Percentiles rank a stretch among this genome's conserved stretches.
These are phyloP conservation scores for Drosophila burlai DNA, from an alignment of 1,140 invertebrate species.

Conservation along the genomic window DNA sequence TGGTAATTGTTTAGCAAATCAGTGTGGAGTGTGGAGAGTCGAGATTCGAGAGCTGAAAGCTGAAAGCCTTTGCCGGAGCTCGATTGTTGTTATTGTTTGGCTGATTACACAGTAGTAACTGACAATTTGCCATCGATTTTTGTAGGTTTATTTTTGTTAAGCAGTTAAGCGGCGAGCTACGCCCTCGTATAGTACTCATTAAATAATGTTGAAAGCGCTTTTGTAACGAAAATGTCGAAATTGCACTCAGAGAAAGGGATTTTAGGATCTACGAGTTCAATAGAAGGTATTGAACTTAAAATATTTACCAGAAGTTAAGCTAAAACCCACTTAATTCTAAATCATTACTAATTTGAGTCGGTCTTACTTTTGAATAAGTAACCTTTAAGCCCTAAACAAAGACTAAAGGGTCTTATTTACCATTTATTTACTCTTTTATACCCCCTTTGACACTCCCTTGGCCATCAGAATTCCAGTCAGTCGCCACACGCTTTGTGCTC, in stretches of 20 bases:
- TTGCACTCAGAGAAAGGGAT: constrained; percentile 1
- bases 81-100: constrained; percentile 48
- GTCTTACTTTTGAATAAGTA: too few species aligned
- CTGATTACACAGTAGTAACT: constrained; percentile 79
- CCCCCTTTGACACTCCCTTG: background rate
- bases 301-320: background rate
- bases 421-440: background rate
- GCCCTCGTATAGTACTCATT: constrained; percentile 19
- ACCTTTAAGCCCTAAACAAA: background rate
- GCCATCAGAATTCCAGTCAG: constrained; percentile 63
- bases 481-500: constrained; percentile 59
- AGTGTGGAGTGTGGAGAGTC: constrained; percentile 62
- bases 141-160: constrained; percentile 27
- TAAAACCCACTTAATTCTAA: background rate
- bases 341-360: background rate
- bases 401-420: too few species aligned
- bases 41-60: constrained; percentile 32
- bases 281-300: too few species aligned
- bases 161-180: constrained; percentile 28
- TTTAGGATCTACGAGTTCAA: background rate
- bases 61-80: constrained; percentile 41
- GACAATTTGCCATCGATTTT: constrained; percentile 69
- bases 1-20: constrained; percentile 81
- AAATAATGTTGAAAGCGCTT: constrained; percentile 21
- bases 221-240: constrained; percentile 1